Evolutionary conservation across 2,888 invertebrate species (phyloP).

Genomic region (Drosophila imparisetae): DNA sequence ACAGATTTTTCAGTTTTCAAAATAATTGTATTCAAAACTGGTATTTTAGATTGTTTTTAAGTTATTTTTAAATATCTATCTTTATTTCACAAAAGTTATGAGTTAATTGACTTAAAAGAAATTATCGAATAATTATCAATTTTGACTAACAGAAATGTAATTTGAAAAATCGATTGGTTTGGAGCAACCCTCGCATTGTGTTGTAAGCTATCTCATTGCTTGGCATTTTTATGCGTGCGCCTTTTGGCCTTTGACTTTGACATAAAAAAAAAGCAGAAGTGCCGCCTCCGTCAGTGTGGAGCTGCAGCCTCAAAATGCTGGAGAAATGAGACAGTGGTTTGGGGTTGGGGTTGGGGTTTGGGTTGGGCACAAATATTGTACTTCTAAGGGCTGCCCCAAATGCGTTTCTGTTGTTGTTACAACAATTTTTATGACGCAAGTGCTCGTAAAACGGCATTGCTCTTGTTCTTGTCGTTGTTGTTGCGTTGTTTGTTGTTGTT

Average conservation of each 20-base stretch:
- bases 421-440: constrained; percentile 70
- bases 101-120: background rate
- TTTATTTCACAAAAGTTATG: background rate
- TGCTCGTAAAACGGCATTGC: constrained; percentile 69
- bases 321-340: background rate
- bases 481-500: constrained; percentile 12
- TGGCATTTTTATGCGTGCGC: constrained; percentile 66
- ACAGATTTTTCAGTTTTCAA: background rate
- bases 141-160: background rate
- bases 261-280: constrained; percentile 61
- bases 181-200: constrained; percentile 50
- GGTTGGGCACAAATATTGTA: constrained; percentile 1
- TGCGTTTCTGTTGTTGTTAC: constrained; percentile 76
- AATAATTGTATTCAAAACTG: background rate
- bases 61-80: background rate
- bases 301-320: constrained; percentile 31
- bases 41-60: background rate
- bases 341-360: background rate
- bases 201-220: constrained; percentile 33
- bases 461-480: constrained; percentile 23
- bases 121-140: background rate
- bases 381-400: constrained; percentile 55
- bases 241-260: constrained; percentile 74
- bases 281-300: constrained; percentile 48
- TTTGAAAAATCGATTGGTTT: background rate